Percentiles rank a stretch among this genome's conserved stretches.
Conservation (phyloP, 2,797 vertebrate genomes). For the Acestrorhynchus altus region DNA sequence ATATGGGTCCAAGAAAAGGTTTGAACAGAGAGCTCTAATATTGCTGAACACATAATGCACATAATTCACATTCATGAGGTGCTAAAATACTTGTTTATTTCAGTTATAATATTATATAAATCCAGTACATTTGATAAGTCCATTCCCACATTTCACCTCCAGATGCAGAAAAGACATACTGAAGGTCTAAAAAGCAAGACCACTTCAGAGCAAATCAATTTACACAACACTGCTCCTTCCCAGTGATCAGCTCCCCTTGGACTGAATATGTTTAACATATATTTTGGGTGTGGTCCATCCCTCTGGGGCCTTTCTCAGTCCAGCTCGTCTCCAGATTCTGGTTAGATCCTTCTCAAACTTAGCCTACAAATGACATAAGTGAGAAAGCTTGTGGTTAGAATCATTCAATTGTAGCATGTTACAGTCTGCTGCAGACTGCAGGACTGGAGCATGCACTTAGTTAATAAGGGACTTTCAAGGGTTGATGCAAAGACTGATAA, state of each 20-base stretch:
- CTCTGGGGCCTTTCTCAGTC: constrained; percentile 83
- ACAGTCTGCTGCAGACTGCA: neutral
- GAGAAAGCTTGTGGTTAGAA: neutral
- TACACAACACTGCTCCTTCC: neutral
- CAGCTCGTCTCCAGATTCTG: constrained; percentile 86
- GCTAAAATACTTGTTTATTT: constrained; percentile 46
- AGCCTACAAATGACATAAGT: constrained; percentile 68
- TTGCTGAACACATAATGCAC: neutral
- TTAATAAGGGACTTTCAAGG: neutral
- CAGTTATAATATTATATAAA: neutral
- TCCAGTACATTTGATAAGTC: neutral
- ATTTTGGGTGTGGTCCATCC: constrained; percentile 89
- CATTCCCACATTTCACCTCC: constrained; percentile 3
- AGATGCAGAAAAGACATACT: neutral
- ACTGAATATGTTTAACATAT: constrained; percentile 76
- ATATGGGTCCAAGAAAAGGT: too few species aligned
- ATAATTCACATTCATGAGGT: neutral
- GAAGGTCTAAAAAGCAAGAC: neutral
- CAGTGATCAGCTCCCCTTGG: constrained; percentile 58
- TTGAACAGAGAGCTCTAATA: too few species aligned
- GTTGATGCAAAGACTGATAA: too few species aligned
- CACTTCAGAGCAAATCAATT: constrained; percentile 17
- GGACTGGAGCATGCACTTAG: neutral
- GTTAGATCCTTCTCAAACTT: constrained; percentile 87
- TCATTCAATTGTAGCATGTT: neutral